phyloP scores from a whole-genome alignment of 2,113 vertebrate genomes.

The Mobula birostris region DNA sequence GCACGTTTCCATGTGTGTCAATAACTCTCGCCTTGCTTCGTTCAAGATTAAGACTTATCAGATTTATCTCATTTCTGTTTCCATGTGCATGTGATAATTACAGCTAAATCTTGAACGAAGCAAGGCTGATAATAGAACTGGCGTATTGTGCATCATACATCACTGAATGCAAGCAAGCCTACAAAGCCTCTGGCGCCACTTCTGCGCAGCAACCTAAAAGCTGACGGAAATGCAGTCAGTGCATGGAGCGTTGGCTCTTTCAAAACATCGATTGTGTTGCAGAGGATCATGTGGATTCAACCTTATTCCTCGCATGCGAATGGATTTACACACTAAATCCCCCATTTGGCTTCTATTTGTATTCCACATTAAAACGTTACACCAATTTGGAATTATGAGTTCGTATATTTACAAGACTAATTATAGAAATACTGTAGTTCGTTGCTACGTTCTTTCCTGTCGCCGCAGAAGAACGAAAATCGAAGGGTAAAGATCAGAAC shows the following conservation, averaged over 20 bases:
- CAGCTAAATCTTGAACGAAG: no score
- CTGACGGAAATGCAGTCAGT: not conserved
- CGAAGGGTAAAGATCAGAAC: not conserved
- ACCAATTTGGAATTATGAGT: not conserved
- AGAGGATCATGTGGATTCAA: not conserved
- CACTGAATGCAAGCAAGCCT: not conserved
- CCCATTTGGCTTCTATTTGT: no score
- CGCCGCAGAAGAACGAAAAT: not conserved
- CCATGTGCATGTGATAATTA: no score
- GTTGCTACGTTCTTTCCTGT: not conserved
- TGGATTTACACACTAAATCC: not conserved
- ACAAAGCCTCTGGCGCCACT: not conserved
- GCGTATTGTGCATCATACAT: not conserved
- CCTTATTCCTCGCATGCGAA: not conserved
- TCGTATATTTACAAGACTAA: not conserved
- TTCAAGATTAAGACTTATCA: no score
- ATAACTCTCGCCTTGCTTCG: no score
- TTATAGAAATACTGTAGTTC: not conserved
- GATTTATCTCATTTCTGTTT: no score
- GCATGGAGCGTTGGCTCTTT: not conserved
- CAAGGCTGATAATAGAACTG: not conserved
- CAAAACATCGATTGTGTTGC: not conserved
- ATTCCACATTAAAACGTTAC: not conserved
- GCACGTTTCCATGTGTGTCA: no score
- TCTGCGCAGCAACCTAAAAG: not conserved